Evolutionary conservation across 2,888 invertebrate genomes (phyloP).

Genomic region (Malachius bipustulatus): DNA sequence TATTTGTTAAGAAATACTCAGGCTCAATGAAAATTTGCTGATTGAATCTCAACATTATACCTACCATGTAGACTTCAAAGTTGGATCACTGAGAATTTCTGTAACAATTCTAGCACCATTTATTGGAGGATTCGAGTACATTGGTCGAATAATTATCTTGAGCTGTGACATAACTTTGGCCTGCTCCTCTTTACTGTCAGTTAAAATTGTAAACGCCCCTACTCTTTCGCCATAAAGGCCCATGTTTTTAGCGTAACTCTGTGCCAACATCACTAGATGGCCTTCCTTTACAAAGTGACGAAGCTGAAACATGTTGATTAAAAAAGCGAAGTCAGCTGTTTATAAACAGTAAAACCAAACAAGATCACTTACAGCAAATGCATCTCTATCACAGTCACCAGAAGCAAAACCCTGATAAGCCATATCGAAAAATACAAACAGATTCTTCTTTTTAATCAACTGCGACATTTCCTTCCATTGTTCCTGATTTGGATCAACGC

Average conservation of each 20-base stretch:
- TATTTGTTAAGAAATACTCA: background rate
- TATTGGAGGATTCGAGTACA: slow-evolving; percentile 96
- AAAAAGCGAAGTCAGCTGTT: slow-evolving; percentile 8
- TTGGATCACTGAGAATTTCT: slow-evolving; percentile 65
- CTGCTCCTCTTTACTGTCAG: slow-evolving; percentile 65
- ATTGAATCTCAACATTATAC: slow-evolving; percentile 17
- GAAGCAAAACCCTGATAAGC: slow-evolving; percentile 97
- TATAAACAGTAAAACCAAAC: too few relatives aligned
- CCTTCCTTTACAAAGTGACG: slow-evolving; percentile 81
- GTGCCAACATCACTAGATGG: slow-evolving; percentile 73
- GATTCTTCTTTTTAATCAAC: slow-evolving; percentile 64
- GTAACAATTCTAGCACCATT: slow-evolving; percentile 83
- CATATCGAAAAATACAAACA: slow-evolving; percentile 95
- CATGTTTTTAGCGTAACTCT: slow-evolving; percentile 98
- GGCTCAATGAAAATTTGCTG: too few relatives aligned
- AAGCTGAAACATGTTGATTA: slow-evolving; percentile 39
- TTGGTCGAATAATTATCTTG: slow-evolving; percentile 87
- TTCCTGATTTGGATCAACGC: slow-evolving; percentile 76
- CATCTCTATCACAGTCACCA: slow-evolving; percentile 77
- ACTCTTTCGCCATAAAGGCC: slow-evolving; percentile 82
- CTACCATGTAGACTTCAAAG: slow-evolving; percentile 63
- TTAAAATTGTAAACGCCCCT: slow-evolving; percentile 79
- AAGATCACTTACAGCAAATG: slow-evolving; percentile 58
- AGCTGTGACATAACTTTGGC: slow-evolving; percentile 81
- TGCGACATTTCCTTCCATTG: slow-evolving; percentile 85